Base-by-base conservation (phyloP, 2,888 invertebrate species). In the Chrysodeixis includens region DNA sequence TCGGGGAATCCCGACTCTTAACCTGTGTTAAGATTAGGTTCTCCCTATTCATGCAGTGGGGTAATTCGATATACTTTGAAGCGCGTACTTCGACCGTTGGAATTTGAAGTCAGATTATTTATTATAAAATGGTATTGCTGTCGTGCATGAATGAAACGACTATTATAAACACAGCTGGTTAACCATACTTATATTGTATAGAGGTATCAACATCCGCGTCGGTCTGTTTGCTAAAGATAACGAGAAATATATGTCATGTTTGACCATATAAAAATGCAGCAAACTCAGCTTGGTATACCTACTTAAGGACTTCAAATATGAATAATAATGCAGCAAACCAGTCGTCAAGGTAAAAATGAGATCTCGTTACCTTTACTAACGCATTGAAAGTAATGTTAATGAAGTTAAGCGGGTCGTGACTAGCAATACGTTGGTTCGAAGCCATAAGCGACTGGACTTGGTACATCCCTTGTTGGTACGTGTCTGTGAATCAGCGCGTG, bases 401-500 rank as follows among this genome's bases (percentile, higher is more conserved):
- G 74, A 83, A 78, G 73, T 67, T 58, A 77, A 73, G 61, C 59
- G 62, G 67, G 78, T 87, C 87, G 88, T 88, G 88, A 87, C 85
- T 78, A 74, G 71, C 62, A 79, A 82, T 75, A 81, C 65, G 79
- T 81, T 71, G 81, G 76, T 71, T 69, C 55, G 58, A 79, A 83
- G 76, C 80, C 81, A 78, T 83, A 84, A 78, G 77, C 70, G 76
- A 74, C 74, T 77, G 84, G 82, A 82, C 69, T 78, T 56, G 58
- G 71, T 79, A 78, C 81, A 87, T 86, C 89, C 88, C 85, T 85
- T 78, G 74, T 74, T 55, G 65, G 67, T 81, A 74, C 74, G 74
- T 76, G 79, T 66, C 69, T 74, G 79, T 84, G 92, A 92, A 88
- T 92, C 92, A 92, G 88, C 88, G 89, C 90, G 88, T 92, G 91